Base-by-base conservation (phyloP, 2,797 vertebrate genomes). In the Gymnoscopelus braueri region DNA sequence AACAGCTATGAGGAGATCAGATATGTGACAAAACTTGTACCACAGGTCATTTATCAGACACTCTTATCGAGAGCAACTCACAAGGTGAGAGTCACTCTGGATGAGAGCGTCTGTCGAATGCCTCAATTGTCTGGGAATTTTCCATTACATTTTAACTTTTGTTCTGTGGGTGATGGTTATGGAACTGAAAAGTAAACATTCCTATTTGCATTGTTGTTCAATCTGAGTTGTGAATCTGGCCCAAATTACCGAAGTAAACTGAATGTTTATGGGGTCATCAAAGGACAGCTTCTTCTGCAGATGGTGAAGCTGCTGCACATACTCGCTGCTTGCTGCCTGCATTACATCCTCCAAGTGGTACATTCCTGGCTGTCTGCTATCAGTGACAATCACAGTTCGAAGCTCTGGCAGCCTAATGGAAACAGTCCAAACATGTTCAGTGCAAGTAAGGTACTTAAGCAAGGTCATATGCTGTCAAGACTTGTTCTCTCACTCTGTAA, bases 191-290 rank as follows among this genome's bases (percentile, higher is more conserved):
- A 9, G 49, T 19, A 19, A 7, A 24, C 55, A 54, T 32, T 57
- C 3, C 19, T 19, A 19, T 19, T 19, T 19, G 19, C 1, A 19
- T 57, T 55, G 29, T 57, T 29, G 26, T 26, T 19, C 35, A 54
- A 59, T 14, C 19, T 1, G 19, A 29, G 26, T 29, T 3, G 51
- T 15, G 0, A 55, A 23, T 55, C 32, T 5, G 0, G 26, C 8
- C 48, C 4, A 29, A 1, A 3, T 77, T 82, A 99, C 98, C 72
- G 98, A 99, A 56, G 98, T 99, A 77, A 98, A 99, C 92, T 94
- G 96, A 88, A 99, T 96, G 83, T 98, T 98, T 82, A 99, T 88
- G 3, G 98, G 96, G 14, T 99, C 97, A 0, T 94, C 87, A 59
- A 89, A 95, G 44, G 63, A 91, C 19, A 99, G 75, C 3, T 85